Conservation (phyloP, 1,140 invertebrate species). For the Pristionchus pacificus region DNA sequence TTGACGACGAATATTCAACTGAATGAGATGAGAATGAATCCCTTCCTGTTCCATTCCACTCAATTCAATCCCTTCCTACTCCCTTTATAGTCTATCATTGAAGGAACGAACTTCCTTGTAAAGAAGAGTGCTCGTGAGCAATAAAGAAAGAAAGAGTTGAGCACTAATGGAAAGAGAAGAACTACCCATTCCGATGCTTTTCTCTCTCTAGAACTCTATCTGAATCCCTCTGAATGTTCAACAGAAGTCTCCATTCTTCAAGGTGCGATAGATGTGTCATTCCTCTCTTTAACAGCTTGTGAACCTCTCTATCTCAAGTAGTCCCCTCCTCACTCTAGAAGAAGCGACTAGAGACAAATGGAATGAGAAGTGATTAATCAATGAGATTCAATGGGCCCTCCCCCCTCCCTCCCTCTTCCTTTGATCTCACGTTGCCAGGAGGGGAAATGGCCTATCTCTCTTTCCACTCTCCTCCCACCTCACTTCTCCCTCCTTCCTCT, state of each 20-base stretch:
- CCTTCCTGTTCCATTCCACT: conserved; percentile 34
- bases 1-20: background rate
- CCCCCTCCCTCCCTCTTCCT: background rate
- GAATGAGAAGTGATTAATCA: background rate
- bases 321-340: too few species aligned
- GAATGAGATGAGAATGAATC: conserved; percentile 12
- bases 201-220: too few species aligned
- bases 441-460: too few species aligned
- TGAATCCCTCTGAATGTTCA: too few species aligned
- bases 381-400: background rate
- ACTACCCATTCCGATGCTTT: background rate
- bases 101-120: background rate
- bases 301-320: too few species aligned
- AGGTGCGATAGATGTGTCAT: too few species aligned
- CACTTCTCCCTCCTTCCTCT: too few species aligned
- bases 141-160: background rate
- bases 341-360: background rate
- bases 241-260: too few species aligned
- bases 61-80: too few species aligned
- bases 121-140: background rate
- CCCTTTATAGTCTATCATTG: conserved; percentile 17
- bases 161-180: background rate
- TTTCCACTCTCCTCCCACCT: too few species aligned
- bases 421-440: too few species aligned
- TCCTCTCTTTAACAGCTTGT: too few species aligned